phyloP scores from a whole-genome alignment of 2,113 vertebrate genomes.

The Melanotaenia duboulayi region DNA sequence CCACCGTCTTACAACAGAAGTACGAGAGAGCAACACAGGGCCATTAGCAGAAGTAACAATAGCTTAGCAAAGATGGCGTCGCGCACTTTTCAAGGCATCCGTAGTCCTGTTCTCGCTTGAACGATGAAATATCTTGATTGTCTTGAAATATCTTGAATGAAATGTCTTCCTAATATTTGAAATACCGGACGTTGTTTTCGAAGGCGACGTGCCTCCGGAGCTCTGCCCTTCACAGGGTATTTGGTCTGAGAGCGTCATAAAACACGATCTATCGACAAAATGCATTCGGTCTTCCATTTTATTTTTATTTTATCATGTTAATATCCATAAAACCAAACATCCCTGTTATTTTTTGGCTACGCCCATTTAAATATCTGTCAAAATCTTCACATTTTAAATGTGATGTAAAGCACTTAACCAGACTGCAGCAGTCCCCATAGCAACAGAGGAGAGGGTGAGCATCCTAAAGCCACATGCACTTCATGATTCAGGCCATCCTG shows the following conservation, averaged over 20 bases:
- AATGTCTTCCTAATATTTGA: too few relatives aligned
- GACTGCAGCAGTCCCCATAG: conserved; percentile 86
- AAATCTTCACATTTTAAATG: conserved; percentile 2
- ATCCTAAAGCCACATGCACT: conserved; percentile 36
- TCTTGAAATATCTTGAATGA: too few relatives aligned
- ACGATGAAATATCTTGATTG: too few relatives aligned
- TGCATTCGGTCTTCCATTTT: neutral
- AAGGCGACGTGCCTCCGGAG: neutral
- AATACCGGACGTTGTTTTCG: too few relatives aligned
- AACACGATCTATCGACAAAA: neutral
- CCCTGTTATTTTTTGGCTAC: neutral
- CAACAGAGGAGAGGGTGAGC: conserved; percentile 77
- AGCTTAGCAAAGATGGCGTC: conserved; percentile 61
- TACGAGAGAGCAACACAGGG: neutral
- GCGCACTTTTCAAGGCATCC: neutral
- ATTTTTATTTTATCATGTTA: neutral
- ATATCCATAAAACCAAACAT: neutral
- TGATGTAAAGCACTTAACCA: conserved; percentile 51
- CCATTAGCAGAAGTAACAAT: conserved; percentile 25
- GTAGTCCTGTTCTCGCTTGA: neutral
- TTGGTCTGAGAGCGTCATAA: conserved; percentile 33
- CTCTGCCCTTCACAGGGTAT: conserved; percentile 44
- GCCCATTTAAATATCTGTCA: neutral
- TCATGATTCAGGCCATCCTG: conserved; percentile 1
- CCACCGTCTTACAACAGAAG: neutral